Evolutionary conservation across 2,888 invertebrate genomes (phyloP), one percentile per base, ranked within the genome.

Genomic region (Stramonita haemastoma): DNA sequence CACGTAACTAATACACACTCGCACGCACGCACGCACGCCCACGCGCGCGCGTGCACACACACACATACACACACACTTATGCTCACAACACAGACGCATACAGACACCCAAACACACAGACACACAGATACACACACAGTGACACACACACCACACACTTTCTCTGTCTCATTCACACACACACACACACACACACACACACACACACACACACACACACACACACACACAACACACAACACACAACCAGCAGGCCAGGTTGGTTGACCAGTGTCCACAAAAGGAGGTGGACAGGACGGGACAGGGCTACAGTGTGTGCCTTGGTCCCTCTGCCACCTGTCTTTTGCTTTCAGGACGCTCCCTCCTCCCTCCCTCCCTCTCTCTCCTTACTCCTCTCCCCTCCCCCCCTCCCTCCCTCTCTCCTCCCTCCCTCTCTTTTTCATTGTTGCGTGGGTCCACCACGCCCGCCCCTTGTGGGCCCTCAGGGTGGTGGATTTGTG

Each of bases 121-220:
- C 66, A 66, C 2, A 66, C 66, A 73, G n/a, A 11, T n/a, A 29
- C 73, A 73, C 73, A n/a, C 73, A 70, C 70, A 70, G 6, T 26
- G 0, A 70, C 73, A 22, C 73, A 22, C 73, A 73, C 73, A 73
- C 29, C 73, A 73, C 73, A 73, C 73, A 73, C 19, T 60, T 60
- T 19, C 19, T 60, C n/a, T n/a, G n/a, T n/a, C n/a, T n/a, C n/a
- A n/a, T n/a, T n/a, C n/a, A 66, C 66, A 66, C 66, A 66, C 26
- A 66, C 66, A 66, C 66, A 66, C 66, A 66, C 66, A 73, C 73
- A n/a, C 73, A 73, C 73, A 26, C 73, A 73, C 73, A 26, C 73
- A 73, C 73, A 26, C 73, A 73, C 73, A 26, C 73, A 73, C 73
- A n/a, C 73, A 26, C 22, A 60, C 60, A 60, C 60, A 60, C 60